Percentiles rank a stretch among this genome's conserved stretches.
Conservation (phyloP, 2,797 vertebrate genomes). For the Pangasius krempfi region DNA sequence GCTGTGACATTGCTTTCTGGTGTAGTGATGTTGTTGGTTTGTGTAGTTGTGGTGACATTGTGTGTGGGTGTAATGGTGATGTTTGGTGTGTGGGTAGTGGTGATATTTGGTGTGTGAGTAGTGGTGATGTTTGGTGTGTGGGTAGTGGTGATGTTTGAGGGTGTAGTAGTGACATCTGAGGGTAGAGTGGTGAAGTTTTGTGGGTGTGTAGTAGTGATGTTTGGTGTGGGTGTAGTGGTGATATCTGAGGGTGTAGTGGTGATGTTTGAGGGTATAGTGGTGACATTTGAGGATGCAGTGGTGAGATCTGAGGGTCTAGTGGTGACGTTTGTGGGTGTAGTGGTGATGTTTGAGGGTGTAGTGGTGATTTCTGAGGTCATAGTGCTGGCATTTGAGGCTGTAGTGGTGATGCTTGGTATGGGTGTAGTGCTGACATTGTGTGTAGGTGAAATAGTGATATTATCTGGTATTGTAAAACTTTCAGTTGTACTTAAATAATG, state of each 20-base stretch:
- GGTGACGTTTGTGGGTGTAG: background rate
- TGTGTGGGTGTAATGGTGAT: background rate
- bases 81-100: background rate
- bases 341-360: constrained; percentile 7
- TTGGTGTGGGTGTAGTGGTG: background rate
- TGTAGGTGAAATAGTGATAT: constrained; percentile 21
- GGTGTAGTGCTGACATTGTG: constrained; percentile 31
- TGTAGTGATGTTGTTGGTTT: background rate
- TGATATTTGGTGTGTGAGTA: background rate
- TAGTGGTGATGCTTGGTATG: background rate
- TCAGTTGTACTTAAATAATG: background rate
- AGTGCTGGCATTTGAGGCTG: background rate
- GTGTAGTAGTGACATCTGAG: background rate
- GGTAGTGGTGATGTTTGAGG: background rate
- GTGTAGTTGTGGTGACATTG: background rate
- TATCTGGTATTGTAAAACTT: constrained; percentile 10
- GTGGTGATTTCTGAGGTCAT: constrained; percentile 30
- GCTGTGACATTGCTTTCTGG: constrained; percentile 16
- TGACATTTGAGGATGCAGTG: background rate
- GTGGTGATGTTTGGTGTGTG: background rate
- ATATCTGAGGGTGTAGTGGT: constrained; percentile 22
- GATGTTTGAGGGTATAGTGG: background rate
- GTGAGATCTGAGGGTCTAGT: background rate
- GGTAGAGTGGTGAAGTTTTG: background rate
- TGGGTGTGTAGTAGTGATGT: background rate